phyloP scores from a whole-genome alignment of 2,113 vertebrate genomes.

The Aldabrachelys gigantea region DNA sequence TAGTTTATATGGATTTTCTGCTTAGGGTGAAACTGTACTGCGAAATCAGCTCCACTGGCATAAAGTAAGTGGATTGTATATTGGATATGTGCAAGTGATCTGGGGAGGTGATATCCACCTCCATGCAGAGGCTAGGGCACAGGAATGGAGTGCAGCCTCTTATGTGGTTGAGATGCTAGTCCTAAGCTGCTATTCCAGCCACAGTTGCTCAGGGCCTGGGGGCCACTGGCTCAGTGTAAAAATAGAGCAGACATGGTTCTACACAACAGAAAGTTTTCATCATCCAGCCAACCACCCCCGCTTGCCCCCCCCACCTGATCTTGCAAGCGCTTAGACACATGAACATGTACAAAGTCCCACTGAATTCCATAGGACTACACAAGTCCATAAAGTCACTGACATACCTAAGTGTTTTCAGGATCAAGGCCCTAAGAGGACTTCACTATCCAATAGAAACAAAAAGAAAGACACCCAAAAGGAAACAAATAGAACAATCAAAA shows the following conservation, averaged over 20 bases:
- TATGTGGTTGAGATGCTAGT: fast-evolving
- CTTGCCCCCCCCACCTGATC: not conserved
- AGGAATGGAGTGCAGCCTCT: fast-evolving
- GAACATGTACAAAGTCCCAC: fast-evolving
- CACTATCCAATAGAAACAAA: not conserved
- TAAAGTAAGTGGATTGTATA: fast-evolving
- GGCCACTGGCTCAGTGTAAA: not conserved
- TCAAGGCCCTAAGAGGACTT: not conserved
- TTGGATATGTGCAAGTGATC: fast-evolving
- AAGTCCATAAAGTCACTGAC: not conserved
- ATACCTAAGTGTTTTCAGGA: not conserved
- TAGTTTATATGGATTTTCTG: not conserved
- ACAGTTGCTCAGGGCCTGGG: fast-evolving
- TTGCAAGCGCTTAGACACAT: not conserved
- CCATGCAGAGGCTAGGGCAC: fast-evolving
- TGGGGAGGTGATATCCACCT: fast-evolving
- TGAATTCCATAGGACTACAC: fast-evolving
- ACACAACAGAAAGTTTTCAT: not conserved
- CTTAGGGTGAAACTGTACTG: fast-evolving
- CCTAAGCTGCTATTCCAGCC: not conserved
- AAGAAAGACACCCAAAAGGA: not conserved
- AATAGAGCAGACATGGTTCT: not conserved
- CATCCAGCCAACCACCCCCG: not conserved
- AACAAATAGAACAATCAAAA: not conserved
- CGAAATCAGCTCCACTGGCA: not conserved